Conservation (phyloP, 2,113 vertebrate genomes). For the Okapia johnstoni region DNA sequence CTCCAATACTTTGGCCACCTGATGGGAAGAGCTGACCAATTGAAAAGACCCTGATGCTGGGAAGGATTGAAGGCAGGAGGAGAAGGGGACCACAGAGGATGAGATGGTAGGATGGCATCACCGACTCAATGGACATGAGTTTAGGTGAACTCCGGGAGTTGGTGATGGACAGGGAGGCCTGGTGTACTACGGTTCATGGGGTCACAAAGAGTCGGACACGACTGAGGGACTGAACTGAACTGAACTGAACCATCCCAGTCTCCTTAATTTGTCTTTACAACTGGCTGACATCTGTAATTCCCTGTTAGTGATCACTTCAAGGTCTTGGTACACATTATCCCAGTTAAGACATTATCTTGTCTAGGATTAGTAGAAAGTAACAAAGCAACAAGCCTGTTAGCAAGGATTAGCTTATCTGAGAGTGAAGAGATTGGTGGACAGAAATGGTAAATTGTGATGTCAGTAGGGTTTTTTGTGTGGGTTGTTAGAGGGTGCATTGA, state of each 20-base stretch:
- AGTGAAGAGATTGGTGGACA: neutral
- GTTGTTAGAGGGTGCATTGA: neutral
- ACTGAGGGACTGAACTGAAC: neutral
- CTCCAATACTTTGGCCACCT: neutral
- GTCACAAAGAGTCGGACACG: neutral
- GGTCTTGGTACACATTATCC: neutral
- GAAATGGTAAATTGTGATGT: neutral
- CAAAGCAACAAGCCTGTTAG: neutral
- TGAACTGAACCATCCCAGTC: neutral
- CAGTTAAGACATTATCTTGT: constrained; percentile 17
- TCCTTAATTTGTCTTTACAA: neutral
- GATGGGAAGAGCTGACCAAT: neutral
- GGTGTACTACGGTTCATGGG: neutral
- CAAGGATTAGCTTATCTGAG: neutral
- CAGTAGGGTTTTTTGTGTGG: neutral
- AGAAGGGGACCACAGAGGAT: neutral
- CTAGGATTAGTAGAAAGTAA: neutral
- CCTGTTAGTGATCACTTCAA: neutral
- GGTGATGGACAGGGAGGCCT: neutral
- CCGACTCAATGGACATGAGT: neutral
- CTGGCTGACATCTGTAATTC: neutral
- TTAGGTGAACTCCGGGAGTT: neutral
- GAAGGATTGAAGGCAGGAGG: neutral
- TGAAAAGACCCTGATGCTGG: neutral
- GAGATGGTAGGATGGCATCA: neutral